phyloP scores from a whole-genome alignment of 2,888 invertebrate genomes.

The Boloria selene region DNA sequence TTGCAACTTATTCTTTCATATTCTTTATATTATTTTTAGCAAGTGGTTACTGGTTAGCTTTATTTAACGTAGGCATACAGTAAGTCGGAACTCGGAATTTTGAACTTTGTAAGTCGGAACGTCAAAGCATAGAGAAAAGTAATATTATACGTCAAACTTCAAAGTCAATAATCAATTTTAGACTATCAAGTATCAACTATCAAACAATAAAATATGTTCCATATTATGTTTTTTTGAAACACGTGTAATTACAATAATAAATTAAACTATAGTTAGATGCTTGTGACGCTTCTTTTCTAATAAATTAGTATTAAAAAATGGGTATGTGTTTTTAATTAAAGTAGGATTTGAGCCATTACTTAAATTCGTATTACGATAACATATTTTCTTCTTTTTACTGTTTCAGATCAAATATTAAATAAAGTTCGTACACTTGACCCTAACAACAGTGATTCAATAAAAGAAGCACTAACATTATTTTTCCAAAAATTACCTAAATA shows the following conservation, averaged over 20 bases:
- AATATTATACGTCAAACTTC: too few relatives aligned
- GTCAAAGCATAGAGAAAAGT: too few relatives aligned
- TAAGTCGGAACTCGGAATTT: too few relatives aligned
- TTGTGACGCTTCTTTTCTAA: neutral
- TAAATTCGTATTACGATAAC: neutral
- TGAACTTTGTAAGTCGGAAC: too few relatives aligned
- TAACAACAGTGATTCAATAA: constrained; percentile 67
- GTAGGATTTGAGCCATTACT: neutral
- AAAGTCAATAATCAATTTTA: too few relatives aligned
- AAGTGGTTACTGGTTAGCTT: too few relatives aligned
- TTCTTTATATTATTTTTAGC: too few relatives aligned
- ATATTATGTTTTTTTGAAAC: constrained; percentile 1
- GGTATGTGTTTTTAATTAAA: constrained; percentile 31
- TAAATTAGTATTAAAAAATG: constrained; percentile 29
- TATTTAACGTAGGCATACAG: too few relatives aligned
- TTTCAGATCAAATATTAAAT: constrained; percentile 66
- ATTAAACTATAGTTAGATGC: neutral
- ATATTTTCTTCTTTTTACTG: neutral
- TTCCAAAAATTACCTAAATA: constrained; percentile 62
- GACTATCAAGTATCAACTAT: neutral
- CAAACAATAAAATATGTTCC: too few relatives aligned
- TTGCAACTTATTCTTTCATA: too few relatives aligned
- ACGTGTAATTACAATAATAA: constrained; percentile 7
- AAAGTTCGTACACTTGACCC: constrained; percentile 65
- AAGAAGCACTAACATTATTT: constrained; percentile 60